These are phyloP conservation scores for Mionectes olivaceus DNA, from an alignment of 2,797 vertebrate genomes.

Conservation along the genomic window DNA sequence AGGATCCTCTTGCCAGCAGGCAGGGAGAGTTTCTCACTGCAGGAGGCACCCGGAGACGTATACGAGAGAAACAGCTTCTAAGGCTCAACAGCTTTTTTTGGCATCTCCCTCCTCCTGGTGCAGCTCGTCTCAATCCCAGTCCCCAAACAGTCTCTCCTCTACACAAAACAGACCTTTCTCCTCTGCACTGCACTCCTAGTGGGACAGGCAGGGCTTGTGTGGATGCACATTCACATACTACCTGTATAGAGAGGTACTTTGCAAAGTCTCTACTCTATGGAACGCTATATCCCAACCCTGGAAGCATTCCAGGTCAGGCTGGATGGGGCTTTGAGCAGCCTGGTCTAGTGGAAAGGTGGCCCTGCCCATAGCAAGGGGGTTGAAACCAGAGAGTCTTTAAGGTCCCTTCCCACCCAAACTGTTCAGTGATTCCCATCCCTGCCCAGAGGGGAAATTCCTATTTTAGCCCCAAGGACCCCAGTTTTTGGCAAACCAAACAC, in stretches of 20 bases:
- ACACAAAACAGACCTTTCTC: neutral
- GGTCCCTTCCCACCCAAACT: neutral
- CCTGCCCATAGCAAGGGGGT: neutral
- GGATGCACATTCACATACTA: neutral
- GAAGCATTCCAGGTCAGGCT: rapidly evolving
- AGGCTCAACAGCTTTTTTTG: neutral
- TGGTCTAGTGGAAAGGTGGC: neutral
- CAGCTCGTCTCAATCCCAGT: neutral
- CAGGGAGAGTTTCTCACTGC: neutral
- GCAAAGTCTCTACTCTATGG: rapidly evolving
- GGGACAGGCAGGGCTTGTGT: too few relatives aligned
- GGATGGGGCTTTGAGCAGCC: neutral
- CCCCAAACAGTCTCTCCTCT: neutral
- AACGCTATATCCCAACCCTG: neutral
- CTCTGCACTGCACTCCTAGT: neutral
- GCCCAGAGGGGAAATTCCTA: neutral
- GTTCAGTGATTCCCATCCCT: neutral
- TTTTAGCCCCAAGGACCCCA: neutral
- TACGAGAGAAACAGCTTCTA: neutral
- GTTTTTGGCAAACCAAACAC: neutral
- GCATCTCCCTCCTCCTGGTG: neutral
- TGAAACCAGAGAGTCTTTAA: neutral
- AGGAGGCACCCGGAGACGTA: neutral
- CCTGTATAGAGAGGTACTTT: neutral
- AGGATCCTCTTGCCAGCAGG: constrained; percentile 31